Evolutionary conservation across 2,888 invertebrate genomes (phyloP).

Genomic region (Drosophila barbarae): DNA sequence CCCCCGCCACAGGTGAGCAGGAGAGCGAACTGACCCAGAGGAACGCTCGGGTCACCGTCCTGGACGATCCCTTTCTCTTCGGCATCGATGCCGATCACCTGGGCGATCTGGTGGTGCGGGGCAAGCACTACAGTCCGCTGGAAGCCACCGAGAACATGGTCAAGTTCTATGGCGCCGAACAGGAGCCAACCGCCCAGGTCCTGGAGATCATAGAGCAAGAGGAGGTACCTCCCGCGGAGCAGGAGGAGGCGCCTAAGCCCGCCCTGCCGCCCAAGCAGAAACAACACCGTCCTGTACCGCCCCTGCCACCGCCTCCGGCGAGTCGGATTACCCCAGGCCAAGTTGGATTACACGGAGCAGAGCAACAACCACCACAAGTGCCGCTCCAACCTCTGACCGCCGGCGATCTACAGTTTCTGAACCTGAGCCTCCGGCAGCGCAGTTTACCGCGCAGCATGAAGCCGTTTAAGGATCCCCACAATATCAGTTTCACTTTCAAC

Average conservation of each 20-base stretch:
- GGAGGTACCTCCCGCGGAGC: constrained; percentile 37
- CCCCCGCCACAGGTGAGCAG: constrained; percentile 7
- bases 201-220: constrained; percentile 62
- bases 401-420: constrained; percentile 78
- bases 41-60: constrained; percentile 78
- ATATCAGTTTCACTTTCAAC: constrained; percentile 79
- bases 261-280: constrained; percentile 74
- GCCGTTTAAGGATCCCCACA: constrained; percentile 75
- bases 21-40: constrained; percentile 71
- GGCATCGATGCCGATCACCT: constrained; percentile 78
- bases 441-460: constrained; percentile 78
- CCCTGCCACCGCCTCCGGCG: constrained; percentile 22
- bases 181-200: constrained; percentile 50
- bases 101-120: constrained; percentile 70
- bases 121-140: constrained; percentile 61
- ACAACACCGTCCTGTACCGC: constrained; percentile 50
- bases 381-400: constrained; percentile 71
- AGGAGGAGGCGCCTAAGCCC: constrained; percentile 59
- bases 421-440: constrained; percentile 77
- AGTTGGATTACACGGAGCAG: constrained; percentile 4
- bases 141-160: constrained; percentile 72
- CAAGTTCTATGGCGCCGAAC: constrained; percentile 70
- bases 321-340: constrained; percentile 13
- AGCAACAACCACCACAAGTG: constrained; percentile 16
- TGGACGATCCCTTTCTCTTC: constrained; percentile 79